Percentiles rank a stretch among this genome's conserved stretches.
phyloP scores from a whole-genome alignment of 2,888 invertebrate species.

The Drosophila anomelani region DNA sequence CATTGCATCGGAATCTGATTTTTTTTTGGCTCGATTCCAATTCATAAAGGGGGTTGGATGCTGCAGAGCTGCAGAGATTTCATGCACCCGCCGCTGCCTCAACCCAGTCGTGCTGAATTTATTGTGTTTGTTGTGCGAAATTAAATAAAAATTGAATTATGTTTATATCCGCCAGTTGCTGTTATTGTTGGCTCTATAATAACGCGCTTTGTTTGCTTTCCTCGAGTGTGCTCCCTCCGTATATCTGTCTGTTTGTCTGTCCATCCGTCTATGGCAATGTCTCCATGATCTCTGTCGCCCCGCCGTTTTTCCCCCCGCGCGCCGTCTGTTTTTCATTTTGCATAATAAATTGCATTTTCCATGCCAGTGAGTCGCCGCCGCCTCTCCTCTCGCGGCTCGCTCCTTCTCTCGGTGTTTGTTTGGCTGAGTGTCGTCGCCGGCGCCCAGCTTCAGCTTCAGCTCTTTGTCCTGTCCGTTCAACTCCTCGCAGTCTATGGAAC shows the following conservation, averaged over 20 bases:
- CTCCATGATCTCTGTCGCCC: constrained; percentile 63
- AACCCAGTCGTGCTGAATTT: constrained; percentile 72
- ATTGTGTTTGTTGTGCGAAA: constrained; percentile 78
- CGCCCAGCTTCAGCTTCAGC: constrained; percentile 20
- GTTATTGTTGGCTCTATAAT: constrained; percentile 75
- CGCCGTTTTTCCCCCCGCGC: constrained; percentile 5
- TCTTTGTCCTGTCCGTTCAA: not conserved
- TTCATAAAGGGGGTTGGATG: constrained; percentile 15
- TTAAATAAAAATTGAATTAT: constrained; percentile 82
- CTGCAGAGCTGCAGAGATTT: constrained; percentile 2
- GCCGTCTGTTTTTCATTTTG: constrained; percentile 74
- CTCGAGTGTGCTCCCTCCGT: constrained; percentile 20
- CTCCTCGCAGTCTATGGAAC: not conserved
- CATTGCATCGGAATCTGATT: constrained; percentile 16
- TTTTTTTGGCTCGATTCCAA: constrained; percentile 72
- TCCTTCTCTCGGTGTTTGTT: constrained; percentile 33
- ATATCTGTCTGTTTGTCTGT: constrained; percentile 7
- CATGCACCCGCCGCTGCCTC: not conserved
- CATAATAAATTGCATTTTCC: constrained; percentile 82
- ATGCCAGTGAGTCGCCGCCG: constrained; percentile 65
- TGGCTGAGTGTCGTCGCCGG: constrained; percentile 43
- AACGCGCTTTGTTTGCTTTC: constrained; percentile 66
- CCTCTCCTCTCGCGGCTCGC: constrained; percentile 7
- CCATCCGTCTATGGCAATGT: constrained; percentile 36
- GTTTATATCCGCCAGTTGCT: constrained; percentile 76